Conservation (phyloP, 1,140 invertebrate genomes). For the Tetramorium simillimum region DNA sequence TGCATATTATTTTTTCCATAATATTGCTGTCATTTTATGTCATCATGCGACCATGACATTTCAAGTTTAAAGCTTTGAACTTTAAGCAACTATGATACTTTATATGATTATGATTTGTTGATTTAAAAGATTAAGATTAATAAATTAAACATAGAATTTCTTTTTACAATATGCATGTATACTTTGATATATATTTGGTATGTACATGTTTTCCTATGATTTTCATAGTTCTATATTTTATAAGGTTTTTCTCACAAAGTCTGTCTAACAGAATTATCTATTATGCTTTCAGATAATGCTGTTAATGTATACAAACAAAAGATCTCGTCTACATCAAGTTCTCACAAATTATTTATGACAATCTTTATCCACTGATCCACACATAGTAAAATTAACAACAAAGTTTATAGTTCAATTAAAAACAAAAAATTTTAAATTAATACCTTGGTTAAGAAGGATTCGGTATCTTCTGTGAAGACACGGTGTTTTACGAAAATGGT, state of each 20-base stretch:
- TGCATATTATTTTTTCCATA: neutral
- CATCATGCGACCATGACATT: neutral
- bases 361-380: neutral
- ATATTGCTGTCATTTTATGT: neutral
- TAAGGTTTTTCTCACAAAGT: neutral
- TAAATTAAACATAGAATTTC: neutral
- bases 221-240: neutral
- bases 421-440: constrained; percentile 4
- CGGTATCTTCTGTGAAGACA: neutral
- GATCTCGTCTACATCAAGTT: neutral
- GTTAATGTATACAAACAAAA: neutral
- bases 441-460: neutral
- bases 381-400: constrained; percentile 3
- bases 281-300: constrained; percentile 20
- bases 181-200: neutral
- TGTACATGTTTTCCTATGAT: neutral
- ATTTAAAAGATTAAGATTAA: no score
- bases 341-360: neutral
- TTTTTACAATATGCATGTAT: neutral
- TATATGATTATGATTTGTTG: neutral
- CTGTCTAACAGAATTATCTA: neutral
- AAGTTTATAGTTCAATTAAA: neutral
- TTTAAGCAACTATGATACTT: neutral
- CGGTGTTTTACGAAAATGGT: constrained; percentile 46
- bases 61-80: neutral